Conservation (phyloP, 1,140 invertebrate genomes). For the Galleria mellonella region DNA sequence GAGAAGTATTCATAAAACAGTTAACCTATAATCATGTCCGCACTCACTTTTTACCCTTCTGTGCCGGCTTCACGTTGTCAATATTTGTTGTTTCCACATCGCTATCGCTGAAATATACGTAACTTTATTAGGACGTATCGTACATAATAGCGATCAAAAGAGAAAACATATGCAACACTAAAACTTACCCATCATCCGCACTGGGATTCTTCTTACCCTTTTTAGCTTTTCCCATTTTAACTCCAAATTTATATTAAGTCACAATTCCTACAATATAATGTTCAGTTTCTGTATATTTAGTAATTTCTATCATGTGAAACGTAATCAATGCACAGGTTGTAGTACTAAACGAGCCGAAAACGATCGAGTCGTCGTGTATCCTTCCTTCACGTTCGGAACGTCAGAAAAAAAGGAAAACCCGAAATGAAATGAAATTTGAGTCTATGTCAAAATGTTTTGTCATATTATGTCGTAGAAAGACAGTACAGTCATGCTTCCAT, state of each 20-base stretch:
- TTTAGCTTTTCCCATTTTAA: conserved; percentile 81
- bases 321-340: conserved; percentile 54
- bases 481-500: no score
- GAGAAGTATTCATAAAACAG: conserved; percentile 51
- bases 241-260: conserved; percentile 45
- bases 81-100: conserved; percentile 72
- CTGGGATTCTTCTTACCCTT: conserved; percentile 79
- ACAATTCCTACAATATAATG: conserved; percentile 48
- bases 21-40: conserved; percentile 37
- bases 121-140: conserved; percentile 7
- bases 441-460: background rate
- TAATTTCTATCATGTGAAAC: conserved; percentile 70
- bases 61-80: conserved; percentile 59
- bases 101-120: conserved; percentile 68
- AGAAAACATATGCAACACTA: conserved; percentile 44
- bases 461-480: background rate
- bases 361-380: conserved; percentile 16
- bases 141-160: conserved; percentile 23
- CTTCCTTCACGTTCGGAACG: background rate
- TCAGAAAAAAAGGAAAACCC: background rate
- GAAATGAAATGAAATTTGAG: background rate
- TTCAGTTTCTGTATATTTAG: conserved; percentile 47
- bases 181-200: conserved; percentile 78
- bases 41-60: conserved; percentile 64
- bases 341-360: conserved; percentile 36